Conservation (phyloP, 2,888 invertebrate genomes). For the Bellardia bayeri region DNA sequence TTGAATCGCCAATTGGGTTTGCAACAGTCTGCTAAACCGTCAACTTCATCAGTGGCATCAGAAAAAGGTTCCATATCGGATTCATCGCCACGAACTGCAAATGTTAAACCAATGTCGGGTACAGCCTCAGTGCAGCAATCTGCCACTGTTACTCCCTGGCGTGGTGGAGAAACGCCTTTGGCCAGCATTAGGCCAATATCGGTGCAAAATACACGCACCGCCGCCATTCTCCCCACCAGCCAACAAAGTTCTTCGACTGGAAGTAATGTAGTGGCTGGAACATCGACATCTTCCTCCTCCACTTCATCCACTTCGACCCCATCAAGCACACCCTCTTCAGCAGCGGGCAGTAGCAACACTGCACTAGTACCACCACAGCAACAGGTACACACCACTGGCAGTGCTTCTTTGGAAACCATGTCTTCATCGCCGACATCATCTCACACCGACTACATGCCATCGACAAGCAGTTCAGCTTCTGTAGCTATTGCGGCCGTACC, state of each 20-base stretch:
- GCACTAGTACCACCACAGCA: conserved; percentile 87
- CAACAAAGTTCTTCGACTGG: conserved; percentile 83
- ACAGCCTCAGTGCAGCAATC: conserved; percentile 84
- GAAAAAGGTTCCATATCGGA: conserved; percentile 87
- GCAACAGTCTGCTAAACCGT: conserved; percentile 88
- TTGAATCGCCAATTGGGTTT: conserved; percentile 88
- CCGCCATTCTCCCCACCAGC: conserved; percentile 91
- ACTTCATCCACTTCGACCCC: conserved; percentile 82
- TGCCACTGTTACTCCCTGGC: conserved; percentile 87
- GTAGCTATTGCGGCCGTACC: conserved; percentile 89
- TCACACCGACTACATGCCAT: conserved; percentile 93
- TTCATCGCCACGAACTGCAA: conserved; percentile 90
- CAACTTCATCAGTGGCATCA: conserved; percentile 87
- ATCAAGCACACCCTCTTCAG: conserved; percentile 76
- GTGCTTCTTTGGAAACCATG: conserved; percentile 84
- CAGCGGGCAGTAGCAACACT: conserved; percentile 83
- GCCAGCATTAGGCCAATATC: conserved; percentile 97
- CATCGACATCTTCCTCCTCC: conserved; percentile 77
- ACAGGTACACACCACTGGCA: conserved; percentile 86
- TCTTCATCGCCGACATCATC: conserved; percentile 90
- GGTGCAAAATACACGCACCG: conserved; percentile 88
- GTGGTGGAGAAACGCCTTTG: conserved; percentile 92
- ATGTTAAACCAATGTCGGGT: conserved; percentile 97
- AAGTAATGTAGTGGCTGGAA: conserved; percentile 78
- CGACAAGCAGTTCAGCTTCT: conserved; percentile 90